Percentiles rank a stretch among this genome's conserved stretches.
Conservation (phyloP, 1,140 invertebrate species). For the Diorhabda carinulata region DNA sequence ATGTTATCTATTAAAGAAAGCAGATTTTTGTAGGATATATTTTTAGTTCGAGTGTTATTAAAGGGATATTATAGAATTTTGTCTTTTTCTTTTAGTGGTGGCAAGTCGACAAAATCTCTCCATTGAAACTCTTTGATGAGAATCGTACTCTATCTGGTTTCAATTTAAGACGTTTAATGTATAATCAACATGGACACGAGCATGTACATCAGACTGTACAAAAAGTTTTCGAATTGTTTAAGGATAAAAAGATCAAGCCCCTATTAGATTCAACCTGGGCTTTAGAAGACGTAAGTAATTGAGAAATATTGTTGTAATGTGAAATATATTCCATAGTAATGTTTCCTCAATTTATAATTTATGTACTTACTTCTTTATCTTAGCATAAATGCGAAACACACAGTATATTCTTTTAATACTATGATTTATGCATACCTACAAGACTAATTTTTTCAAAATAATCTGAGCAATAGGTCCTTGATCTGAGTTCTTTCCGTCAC, state of each 20-base stretch:
- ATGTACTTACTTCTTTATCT: too few species aligned
- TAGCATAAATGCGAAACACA: too few species aligned
- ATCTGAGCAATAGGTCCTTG: too few species aligned
- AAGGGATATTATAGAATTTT: neutral
- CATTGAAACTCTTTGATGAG: constrained; percentile 83
- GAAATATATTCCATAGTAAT: too few species aligned
- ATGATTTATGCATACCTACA: too few species aligned
- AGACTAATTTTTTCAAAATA: too few species aligned
- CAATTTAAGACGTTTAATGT: constrained; percentile 78
- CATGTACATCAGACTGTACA: constrained; percentile 67
- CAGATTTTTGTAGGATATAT: too few species aligned
- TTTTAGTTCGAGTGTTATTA: too few species aligned
- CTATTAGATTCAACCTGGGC: constrained; percentile 81
- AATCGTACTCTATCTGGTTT: constrained; percentile 81
- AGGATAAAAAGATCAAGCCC: constrained; percentile 73
- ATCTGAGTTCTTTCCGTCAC: too few species aligned
- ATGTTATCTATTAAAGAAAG: too few species aligned
- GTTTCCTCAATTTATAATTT: too few species aligned
- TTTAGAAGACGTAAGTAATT: constrained; percentile 71
- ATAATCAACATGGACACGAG: constrained; percentile 70
- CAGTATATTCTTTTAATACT: too few species aligned
- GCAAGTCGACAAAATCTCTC: constrained; percentile 86
- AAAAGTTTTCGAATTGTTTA: constrained; percentile 71
- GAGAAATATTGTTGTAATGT: neutral
- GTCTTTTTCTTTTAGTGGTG: constrained; percentile 65